Evolutionary conservation across 2,113 vertebrate genomes (phyloP), one percentile per base, ranked within the genome.

Genomic region (Seriola quinqueradiata): DNA sequence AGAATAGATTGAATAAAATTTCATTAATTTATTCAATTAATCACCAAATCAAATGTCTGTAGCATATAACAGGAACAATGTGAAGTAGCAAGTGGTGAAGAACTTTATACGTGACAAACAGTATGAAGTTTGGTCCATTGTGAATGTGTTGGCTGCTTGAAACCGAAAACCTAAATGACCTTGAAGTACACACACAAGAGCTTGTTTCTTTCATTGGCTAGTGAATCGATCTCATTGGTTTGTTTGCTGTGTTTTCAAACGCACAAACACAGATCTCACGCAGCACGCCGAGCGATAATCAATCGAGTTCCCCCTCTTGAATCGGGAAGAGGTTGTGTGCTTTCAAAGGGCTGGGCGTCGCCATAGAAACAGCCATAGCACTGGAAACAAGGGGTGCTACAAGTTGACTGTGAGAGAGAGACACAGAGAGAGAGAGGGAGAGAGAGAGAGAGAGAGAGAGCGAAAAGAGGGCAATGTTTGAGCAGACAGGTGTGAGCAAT

Each of bases 151-250:
- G 9, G 14, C 55, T 1, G 21, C 8, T 14, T 28, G 4, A 69
- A 40, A 21, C 28, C 28, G 28, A 28, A 28, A 28, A 28, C n/a
- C 54, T 65, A 16, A 65, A 64, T 34, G 23, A 55, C 12, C 5
- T 12, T 28, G 48, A 50, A 50, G 17, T 19, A 19, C 17, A 50
- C 16, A 50, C 48, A 19, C 17, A 19, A 7, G 48, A 50, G 16
- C 48, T 50, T 50, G 4, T 34, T 25, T 71, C 17, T 19, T 19
- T 63, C 36, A 38, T 36, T n/a, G 16, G 25, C 38, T 38, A 23
- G 19, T 52, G 14, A 48, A 87, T 86, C 48, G 78, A 89, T 75
- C 66, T 63, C n/a, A 28, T 64, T 63, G 40, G 42, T 60, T 63
- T 66, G 75, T 84, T 81, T 86, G 64, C 36, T 63, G 25, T 67